A percentile compares a stretch with the other conserved stretches of the same genome.
These are phyloP conservation scores for Schizopygopsis pylzovi DNA, from an alignment of 2,797 vertebrate genomes.

Conservation along the genomic window DNA sequence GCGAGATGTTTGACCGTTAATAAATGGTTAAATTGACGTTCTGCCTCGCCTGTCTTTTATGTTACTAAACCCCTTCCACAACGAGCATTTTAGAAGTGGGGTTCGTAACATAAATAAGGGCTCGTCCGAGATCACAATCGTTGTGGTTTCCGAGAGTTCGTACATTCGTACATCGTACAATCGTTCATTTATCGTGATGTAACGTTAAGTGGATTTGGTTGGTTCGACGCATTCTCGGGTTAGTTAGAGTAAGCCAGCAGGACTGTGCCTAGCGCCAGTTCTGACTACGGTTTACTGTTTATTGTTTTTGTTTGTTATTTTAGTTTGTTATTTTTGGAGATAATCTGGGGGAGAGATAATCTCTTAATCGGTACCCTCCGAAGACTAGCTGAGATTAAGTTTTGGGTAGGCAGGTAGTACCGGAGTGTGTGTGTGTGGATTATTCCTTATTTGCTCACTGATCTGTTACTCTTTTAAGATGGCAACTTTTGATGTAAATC, in stretches of 20 bases:
- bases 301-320: neutral
- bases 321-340: neutral
- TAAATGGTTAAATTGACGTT: no score
- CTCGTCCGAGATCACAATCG: slow-evolving; percentile 55
- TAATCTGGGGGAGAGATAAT: neutral
- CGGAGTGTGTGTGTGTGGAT: neutral
- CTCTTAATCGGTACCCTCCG: neutral
- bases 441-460: neutral
- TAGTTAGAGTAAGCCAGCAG: no score
- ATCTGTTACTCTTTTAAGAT: neutral
- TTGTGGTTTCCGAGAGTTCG: no score
- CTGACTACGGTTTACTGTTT: neutral
- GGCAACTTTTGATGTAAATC: neutral
- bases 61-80: no score
- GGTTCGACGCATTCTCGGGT: no score
- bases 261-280: neutral
- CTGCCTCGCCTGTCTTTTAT: no score
- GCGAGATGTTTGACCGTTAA: no score
- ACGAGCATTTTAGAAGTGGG: neutral
- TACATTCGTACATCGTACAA: no score
- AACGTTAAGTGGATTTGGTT: no score
- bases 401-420: no score
- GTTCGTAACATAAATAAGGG: slow-evolving; percentile 5
- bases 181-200: no score
- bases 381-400: no score